Evolutionary conservation across 2,797 vertebrate genomes (phyloP), one percentile per base, ranked within the genome.

Genomic region (Tiaroga cobitis): DNA sequence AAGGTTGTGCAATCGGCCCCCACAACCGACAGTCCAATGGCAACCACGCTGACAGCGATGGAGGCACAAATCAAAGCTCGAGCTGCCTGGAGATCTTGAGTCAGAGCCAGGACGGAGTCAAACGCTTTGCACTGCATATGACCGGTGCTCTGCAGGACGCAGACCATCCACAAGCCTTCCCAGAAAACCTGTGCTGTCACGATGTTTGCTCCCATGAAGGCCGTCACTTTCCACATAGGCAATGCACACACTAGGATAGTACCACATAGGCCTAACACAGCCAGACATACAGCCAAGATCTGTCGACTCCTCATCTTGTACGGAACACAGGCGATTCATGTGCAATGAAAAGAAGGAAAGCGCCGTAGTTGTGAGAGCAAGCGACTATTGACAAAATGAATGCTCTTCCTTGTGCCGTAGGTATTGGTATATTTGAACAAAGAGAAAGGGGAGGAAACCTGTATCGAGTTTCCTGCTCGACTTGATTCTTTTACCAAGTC

Each of bases 101-200:
- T 89, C 13, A 96, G 83, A 68, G 94, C 95, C 88, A 96, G 89
- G 2, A 96, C 0, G 0, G 95, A 96, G 91, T 95, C 92, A 2
- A 94, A 95, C 26, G 86, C 91, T 81, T 94, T 94, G 68, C 95
- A 96, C 87, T 95, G 95, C 2, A 91, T 85, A 0, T 95, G 92
- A 0, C 94, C 93, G 0, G 95, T 96, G 90, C 95, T 96, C 93
- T 95, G 94, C 73, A 95, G 78, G 81, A 96, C 94, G 26, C 95
- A 96, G 85, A 93, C 94, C 95, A 96, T 96, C 95, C 95, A 96
- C 73, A 96, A 83, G 26, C 95, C 95, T 68, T 94, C 91, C 93
- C 93, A 95, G 90, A 92, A 94, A 32, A 95, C 88, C 92, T 95
- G 94, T 37, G 95, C 73, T 0, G 94, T 95, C 80, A 96, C 4